Evolutionary conservation across 2,113 vertebrate species (phyloP).

Genomic region (Arizona elegans): DNA sequence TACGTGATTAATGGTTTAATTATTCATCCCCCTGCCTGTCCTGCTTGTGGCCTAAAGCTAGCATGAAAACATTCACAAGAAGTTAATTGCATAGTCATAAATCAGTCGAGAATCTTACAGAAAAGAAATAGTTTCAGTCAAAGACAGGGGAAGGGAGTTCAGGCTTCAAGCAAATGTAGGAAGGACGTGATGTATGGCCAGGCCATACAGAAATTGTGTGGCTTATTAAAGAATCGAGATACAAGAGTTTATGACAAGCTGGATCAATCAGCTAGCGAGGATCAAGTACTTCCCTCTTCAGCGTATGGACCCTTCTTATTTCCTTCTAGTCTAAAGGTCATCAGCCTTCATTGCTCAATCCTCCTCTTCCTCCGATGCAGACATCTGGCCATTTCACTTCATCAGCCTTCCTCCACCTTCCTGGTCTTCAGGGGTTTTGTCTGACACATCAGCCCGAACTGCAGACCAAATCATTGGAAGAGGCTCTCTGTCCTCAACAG

Average conservation of each 20-base stretch:
- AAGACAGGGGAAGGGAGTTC: background rate
- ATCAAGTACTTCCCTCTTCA: background rate
- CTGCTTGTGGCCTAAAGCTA: background rate
- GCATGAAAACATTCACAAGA: background rate
- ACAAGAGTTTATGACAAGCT: background rate
- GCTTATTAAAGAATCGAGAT: background rate
- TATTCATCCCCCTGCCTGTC: background rate
- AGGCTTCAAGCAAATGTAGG: background rate
- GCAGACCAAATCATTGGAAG: background rate
- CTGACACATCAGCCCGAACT: background rate
- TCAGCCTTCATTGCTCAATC: background rate
- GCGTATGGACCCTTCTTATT: background rate
- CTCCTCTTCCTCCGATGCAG: background rate
- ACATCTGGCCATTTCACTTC: background rate
- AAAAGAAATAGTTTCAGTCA: background rate
- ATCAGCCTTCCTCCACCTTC: background rate
- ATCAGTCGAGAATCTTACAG: background rate
- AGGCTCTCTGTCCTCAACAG: background rate
- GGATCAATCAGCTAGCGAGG: background rate
- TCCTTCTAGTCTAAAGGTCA: background rate
- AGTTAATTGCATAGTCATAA: background rate
- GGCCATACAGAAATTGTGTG: background rate
- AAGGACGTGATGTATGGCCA: background rate
- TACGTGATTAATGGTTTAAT: background rate
- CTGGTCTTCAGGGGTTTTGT: background rate